Base-by-base conservation (phyloP, 1,140 invertebrate species). In the Penaeus vannamei region DNA sequence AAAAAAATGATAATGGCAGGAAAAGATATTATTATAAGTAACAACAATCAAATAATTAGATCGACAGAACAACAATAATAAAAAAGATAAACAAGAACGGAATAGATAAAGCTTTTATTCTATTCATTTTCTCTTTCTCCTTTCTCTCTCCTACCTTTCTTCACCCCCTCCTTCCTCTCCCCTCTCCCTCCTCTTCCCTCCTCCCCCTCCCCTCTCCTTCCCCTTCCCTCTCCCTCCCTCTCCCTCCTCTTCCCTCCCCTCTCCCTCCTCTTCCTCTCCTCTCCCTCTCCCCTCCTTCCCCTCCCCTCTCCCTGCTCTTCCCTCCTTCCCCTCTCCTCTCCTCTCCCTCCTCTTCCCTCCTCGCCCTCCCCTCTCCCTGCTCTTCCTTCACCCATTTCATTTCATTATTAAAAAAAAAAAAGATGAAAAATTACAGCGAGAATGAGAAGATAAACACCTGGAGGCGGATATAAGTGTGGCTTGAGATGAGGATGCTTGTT, bases 381-480 rank as follows among this genome's bases (percentile, higher is more conserved):
- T 66, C 26, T 26, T 7, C 7, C 64, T 7, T 7, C 7, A 1
- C 7, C 64, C 36, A 1, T 36, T 5, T 42, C 36, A n/a, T n/a
- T n/a, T n/a, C n/a, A n/a, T n/a, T n/a, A n/a, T n/a, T n/a, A n/a
- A n/a, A n/a, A n/a, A n/a, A n/a, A n/a, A n/a, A n/a, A n/a, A n/a
- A n/a, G n/a, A n/a, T n/a, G n/a, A n/a, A n/a, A n/a, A n/a, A n/a
- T n/a, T n/a, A n/a, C n/a, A n/a, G n/a, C n/a, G n/a, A n/a, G n/a
- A n/a, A n/a, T n/a, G n/a, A n/a, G n/a, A n/a, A n/a, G n/a, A n/a
- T 19, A n/a, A n/a, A 17, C 62, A 64, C 62, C 62, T 17, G 17
- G 62, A 64, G 36, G n/a, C 10, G 36, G 69, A 76, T 76, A 32
- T 76, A 76, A 76, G 69, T n/a, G 69, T 76, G 69, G 14, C 69